These are phyloP conservation scores for Elgonia sp. DNA, from an alignment of 2,888 invertebrate genomes.

Conservation along the genomic window DNA sequence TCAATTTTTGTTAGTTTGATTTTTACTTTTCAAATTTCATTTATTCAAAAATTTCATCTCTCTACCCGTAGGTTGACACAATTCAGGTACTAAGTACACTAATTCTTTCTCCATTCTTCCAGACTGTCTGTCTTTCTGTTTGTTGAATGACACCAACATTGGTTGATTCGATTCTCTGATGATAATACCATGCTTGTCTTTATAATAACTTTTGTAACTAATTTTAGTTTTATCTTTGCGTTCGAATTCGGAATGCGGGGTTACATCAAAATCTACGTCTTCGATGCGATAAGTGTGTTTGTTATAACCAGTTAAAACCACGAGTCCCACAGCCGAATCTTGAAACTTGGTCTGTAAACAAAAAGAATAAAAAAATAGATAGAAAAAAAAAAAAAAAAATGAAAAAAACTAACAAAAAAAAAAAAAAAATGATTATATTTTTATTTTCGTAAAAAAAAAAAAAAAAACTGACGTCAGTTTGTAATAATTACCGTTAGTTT, in stretches of 20 bases:
- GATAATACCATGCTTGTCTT: slow-evolving; percentile 90
- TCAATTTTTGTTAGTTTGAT: neutral
- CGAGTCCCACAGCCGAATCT: no score
- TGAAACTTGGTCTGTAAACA: no score
- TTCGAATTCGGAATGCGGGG: slow-evolving; percentile 89
- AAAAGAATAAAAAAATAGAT: no score
- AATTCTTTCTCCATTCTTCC: slow-evolving; percentile 88
- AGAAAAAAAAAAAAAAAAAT: no score
- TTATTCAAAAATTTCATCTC: neutral
- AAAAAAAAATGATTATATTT: no score
- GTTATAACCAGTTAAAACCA: no score
- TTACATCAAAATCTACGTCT: slow-evolving; percentile 90
- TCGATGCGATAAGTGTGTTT: no score
- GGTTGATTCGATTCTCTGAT: slow-evolving; percentile 92
- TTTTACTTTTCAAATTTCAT: neutral
- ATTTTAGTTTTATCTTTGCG: slow-evolving; percentile 88
- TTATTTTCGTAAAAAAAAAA: no score
- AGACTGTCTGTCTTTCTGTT: slow-evolving; percentile 91
- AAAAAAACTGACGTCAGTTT: no score
- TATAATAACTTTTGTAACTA: slow-evolving; percentile 90
- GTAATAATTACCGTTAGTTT: no score
- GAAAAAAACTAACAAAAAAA: no score
- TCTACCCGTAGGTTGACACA: slow-evolving; percentile 68
- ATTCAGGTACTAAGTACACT: slow-evolving; percentile 93
- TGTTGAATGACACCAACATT: slow-evolving; percentile 91